Evolutionary conservation across 2,113 vertebrate genomes (phyloP), one percentile per base, ranked within the genome.

Genomic region (Oceanodroma tethys): DNA sequence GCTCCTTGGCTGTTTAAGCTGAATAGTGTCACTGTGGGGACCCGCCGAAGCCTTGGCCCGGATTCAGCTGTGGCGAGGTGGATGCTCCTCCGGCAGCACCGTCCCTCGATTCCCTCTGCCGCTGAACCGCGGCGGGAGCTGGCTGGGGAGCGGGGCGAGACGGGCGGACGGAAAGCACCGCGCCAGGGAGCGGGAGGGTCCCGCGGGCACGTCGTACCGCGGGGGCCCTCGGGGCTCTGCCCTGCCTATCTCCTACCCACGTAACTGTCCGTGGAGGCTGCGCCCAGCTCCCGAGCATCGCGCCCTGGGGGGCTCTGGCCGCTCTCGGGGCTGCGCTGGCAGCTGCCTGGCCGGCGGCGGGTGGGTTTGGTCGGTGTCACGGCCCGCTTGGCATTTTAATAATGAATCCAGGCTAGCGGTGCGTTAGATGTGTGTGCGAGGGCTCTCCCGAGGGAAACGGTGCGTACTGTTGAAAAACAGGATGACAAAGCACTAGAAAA

Each of bases 191-290:
- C 2, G 1, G 48, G 56, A 29, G 21, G 3, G 0, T 34, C 65
- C 53, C 2, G 0, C 0, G 27, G 58, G 6, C 58, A 15, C 0
- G 0, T 36, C 1, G 5, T 36, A 11, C 23, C 1, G 0, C 0
- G 1, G 6, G 70, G 52, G 75, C 47, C 55, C 45, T 5, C 0
- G 1, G 1, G 32, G 6, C 56, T 34, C 36, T 45, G 67, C 62
- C 26, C 66, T 70, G 32, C 73, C 32, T 3, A 0, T 13, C 19
- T 25, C 30, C 30, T 9, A 16, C 20, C 8, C 27, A 3, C 0
- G 1, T 13, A 5, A 10, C 45, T 29, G 55, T 9, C 38, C 1
- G 0, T 1, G 7, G 48, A 18, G 52, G 11, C 30, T 20, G 47
- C 22, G 58, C 63, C 59, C 1, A 1, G n/a, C 62, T 38, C 56